Evolutionary conservation across 2,888 invertebrate genomes (phyloP), one percentile per base, ranked within the genome.

Genomic region (Limulus polyphemus): DNA sequence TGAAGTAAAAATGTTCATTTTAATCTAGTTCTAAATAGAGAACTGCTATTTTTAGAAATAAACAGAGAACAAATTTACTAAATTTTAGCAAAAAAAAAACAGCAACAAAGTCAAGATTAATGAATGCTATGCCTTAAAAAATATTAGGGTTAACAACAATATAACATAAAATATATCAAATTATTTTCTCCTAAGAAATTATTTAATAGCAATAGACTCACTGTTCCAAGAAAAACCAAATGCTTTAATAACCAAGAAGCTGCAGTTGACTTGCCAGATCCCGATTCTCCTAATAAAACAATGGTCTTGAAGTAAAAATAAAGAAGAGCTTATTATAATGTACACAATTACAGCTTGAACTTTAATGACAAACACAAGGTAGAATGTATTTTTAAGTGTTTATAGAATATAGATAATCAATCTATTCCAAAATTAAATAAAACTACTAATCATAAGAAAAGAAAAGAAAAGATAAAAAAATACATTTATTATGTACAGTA

Each of bases 171-270:
- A 32, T 32, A 5, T 32, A 32, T 32, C 3, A 5, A 32, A 1
- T 32, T 32, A 32, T 32, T 32, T 32, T 32, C 1, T 32, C 32
- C 32, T 7, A 32, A 32, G 32, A 32, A 32, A 2, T 32, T 32
- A 32, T 32, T 32, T 32, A 32, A 32, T 32, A 32, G 32, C 32
- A 32, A 32, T 32, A 32, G 32, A 69, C 74, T 70, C 70, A 83
- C 91, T 70, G 85, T 83, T 59, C 93, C 92, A 70, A 94, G 79
- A 73, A 82, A 84, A 68, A 88, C 84, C 2, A 94, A 81, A 75
- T 95, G 94, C 58, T 85, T 83, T 49, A 93, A 78, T 12, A 65
- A 61, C 49, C 63, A 63, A 1, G 59, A 60, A 0, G 65, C 48
- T 1, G 63, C 62, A 56, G 60, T 62, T 7, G 65, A 61, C 56